These are phyloP conservation scores for Rhineura floridana DNA, from an alignment of 2,113 vertebrate genomes.

Conservation along the genomic window DNA sequence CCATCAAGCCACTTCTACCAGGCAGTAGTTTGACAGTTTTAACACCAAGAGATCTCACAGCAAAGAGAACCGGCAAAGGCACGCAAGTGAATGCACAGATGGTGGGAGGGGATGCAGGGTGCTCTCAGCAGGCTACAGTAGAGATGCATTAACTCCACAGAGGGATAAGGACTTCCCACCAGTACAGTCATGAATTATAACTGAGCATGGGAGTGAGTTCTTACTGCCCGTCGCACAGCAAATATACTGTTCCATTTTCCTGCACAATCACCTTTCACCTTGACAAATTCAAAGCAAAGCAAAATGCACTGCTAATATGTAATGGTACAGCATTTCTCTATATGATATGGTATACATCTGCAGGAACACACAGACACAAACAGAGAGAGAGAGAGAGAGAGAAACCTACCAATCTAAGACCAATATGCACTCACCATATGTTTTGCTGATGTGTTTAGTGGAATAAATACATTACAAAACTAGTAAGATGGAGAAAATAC, in stretches of 20 bases:
- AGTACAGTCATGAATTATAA: constrained; percentile 84
- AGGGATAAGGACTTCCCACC: constrained; percentile 81
- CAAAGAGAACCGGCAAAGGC: constrained; percentile 43
- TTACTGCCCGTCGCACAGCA: constrained; percentile 75
- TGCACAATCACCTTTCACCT: constrained; percentile 78
- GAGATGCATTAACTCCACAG: constrained; percentile 83
- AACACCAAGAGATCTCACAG: constrained; percentile 69
- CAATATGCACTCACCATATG: constrained; percentile 41
- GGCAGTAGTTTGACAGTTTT: constrained; percentile 61
- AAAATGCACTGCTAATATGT: constrained; percentile 72
- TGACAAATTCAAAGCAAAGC: constrained; percentile 72
- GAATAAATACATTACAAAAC: constrained; percentile 54
- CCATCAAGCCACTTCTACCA: constrained; percentile 69
- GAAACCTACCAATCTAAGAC: constrained; percentile 26
- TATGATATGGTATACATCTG: constrained; percentile 32
- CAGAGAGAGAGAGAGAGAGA: not conserved
- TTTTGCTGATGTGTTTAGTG: constrained; percentile 48
- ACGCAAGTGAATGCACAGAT: constrained; percentile 75
- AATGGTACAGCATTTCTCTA: constrained; percentile 64
- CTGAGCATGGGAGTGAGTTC: constrained; percentile 77
- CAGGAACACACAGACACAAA: not conserved
- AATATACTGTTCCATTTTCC: constrained; percentile 79
- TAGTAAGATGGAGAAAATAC: constrained; percentile 34
- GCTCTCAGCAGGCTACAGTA: constrained; percentile 82
- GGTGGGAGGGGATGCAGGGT: constrained; percentile 79